phyloP scores from a whole-genome alignment of 2,113 vertebrate species.

The Jaculus jaculus region DNA sequence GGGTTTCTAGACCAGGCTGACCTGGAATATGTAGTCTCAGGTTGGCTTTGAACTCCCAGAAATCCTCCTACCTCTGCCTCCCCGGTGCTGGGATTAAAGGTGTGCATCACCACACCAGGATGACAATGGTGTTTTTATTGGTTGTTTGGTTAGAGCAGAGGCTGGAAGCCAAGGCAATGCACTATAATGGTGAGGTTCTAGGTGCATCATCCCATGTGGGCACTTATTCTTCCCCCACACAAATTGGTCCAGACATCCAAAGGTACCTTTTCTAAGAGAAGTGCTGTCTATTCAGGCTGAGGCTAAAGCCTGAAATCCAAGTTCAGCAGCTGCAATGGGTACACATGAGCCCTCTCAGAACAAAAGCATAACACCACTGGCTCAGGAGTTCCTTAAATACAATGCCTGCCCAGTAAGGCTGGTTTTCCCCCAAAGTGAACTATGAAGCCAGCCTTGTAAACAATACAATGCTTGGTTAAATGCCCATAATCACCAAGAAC shows the following conservation, averaged over 20 bases:
- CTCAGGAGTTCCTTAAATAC: not conserved
- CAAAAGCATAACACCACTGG: not conserved
- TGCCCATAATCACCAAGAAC: not conserved
- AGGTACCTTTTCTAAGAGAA: not conserved
- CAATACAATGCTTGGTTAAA: not conserved
- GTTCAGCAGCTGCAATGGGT: accelerated
- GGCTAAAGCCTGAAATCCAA: not conserved
- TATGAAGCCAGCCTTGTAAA: not conserved
- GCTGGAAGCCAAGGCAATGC: not conserved
- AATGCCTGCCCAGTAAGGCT: not conserved
- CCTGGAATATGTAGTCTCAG: no score
- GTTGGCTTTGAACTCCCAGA: no score
- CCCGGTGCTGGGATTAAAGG: no score
- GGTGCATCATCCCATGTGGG: not conserved
- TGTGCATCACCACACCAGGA: no score
- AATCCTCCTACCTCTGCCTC: no score
- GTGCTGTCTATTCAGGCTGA: not conserved
- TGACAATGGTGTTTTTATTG: not conserved
- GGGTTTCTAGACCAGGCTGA: no score
- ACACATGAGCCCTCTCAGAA: not conserved
- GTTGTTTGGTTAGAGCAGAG: not conserved
- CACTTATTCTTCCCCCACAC: not conserved
- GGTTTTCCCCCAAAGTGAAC: not conserved
- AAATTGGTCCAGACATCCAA: not conserved
- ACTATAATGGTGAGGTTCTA: not conserved